Evolutionary conservation across 2,888 invertebrate species (phyloP).

Genomic region (Fissipunctia ypsillon): DNA sequence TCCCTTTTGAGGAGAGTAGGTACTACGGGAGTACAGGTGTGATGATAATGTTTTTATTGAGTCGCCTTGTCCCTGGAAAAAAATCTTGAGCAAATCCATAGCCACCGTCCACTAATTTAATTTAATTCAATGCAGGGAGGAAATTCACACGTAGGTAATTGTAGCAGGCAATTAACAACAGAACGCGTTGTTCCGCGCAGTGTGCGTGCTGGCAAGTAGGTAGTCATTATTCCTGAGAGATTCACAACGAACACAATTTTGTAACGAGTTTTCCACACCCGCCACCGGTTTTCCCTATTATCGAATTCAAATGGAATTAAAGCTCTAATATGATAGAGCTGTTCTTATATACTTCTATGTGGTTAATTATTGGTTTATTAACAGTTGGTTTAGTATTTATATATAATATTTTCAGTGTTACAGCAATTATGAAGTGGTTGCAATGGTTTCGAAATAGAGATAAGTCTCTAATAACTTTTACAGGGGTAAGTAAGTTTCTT

Average conservation of each 20-base stretch:
- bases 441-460: conserved; percentile 53
- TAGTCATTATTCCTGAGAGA: conserved; percentile 42
- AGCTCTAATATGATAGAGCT: conserved; percentile 53
- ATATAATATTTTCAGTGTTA: conserved; percentile 38
- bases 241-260: conserved; percentile 45
- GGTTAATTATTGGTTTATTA: conserved; percentile 45
- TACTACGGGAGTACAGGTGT: background rate
- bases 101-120: conserved; percentile 34
- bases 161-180: conserved; percentile 66
- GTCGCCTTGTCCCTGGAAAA: background rate
- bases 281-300: conserved; percentile 14
- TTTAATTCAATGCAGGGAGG: conserved; percentile 52
- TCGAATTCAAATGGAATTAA: conserved; percentile 36
- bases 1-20: background rate
- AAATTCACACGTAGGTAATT: conserved; percentile 61
- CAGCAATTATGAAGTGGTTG: conserved; percentile 62
- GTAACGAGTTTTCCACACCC: conserved; percentile 29
- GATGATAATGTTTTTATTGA: background rate
- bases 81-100: conserved; percentile 4
- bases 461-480: conserved; percentile 29
- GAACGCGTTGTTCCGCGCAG: conserved; percentile 36
- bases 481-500: conserved; percentile 62
- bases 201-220: conserved; percentile 30
- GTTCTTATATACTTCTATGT: conserved; percentile 31
- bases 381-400: conserved; percentile 43